Base-by-base conservation (phyloP, 2,888 invertebrate species). In the Diplazon laetatorius region DNA sequence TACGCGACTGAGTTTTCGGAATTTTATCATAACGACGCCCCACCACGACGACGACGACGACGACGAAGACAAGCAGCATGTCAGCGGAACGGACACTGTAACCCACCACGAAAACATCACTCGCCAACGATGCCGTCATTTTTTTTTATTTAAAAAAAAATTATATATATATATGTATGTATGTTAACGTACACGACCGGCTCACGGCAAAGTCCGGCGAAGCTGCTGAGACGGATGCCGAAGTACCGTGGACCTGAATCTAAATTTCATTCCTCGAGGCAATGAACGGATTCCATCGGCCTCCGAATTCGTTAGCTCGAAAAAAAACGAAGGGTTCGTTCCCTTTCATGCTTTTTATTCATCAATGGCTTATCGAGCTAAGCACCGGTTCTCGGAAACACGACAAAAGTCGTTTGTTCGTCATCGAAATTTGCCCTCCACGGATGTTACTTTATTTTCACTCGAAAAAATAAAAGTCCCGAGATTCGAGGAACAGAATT, bases 1-100 rank as follows among this genome's bases (percentile, higher is more conserved):
- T 89, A 86, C 89, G 81, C 80, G 83, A 82, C 72, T 85, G 68
- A 71, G 86, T 87, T 90, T 89, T 89, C 89, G n/a, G 89, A 90
- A 90, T 87, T 86, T 85, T 80, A 74, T 81, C 83, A 86, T 88
- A 89, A 90, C 87, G 88, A 89, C 86, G 82, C 84, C 77, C 80
- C 80, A 74, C 74, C 70, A 80, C 80, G 46, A 75, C 71, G 71
- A 72, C 57, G 62, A 25, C 66, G 46, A 25, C 14, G 39, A 50
- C 6, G 25, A 68, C 39, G 30, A 62, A n/a, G n/a, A n/a, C n/a
- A n/a, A n/a, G n/a, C n/a, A n/a, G 62, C 20, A 70, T 35, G 59
- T 50, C 14, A 57, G 59, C 30, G 12, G 59, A 46, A 62, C 65
- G 66, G 52, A 66, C 48, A 55, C 30, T 35, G 55, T 5, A 39